Base-by-base conservation (phyloP, 2,113 vertebrate genomes). In the Camelus dromedarius region DNA sequence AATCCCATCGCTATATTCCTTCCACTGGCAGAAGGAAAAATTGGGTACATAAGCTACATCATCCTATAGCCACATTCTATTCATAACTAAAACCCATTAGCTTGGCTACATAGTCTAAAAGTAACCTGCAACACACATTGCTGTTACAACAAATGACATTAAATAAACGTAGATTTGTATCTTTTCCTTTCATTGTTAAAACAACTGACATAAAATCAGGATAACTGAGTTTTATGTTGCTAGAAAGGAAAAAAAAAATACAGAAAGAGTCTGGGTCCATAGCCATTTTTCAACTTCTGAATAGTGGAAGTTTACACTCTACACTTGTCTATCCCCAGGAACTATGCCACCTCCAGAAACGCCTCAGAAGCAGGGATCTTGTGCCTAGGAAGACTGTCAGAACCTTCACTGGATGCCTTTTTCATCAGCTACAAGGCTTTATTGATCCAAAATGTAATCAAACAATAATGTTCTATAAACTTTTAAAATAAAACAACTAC, bases 61-160 rank as follows among this genome's bases (percentile, higher is more conserved):
- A 96, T 42, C 83, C 69, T 90, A 50, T 93, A 98, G 69, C 3
- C 77, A 80, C 16, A 70, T 26, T 85, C 22, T 24, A 52, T 96
- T 96, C n/a, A 79, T 38, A 97, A 91, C 26, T 89, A 97, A 48
- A 96, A 96, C 70, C 38, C 18, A 80, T 56, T 50, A 93, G 24
- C 38, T 95, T 91, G 94, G 82, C 94, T 89, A 62, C 60, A 30
- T 20, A 48, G 20, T 87, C 14, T 95, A 89, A 73, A 76, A 91
- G 60, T 32, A 91, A 93, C 16, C 13, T 93, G 32, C 15, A 94
- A 83, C 67, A 97, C 8, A 89, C 18, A 93, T 76, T 77, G 48
- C 30, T 97, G 54, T 56, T 62, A 64, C 35, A 93, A 24, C 13
- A 62, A 26, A 96, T 20, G 10, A n/a, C 54, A 67, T 64, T 87